Evolutionary conservation across 64 coral and sea anemone species (phyloP), one percentile per base, ranked within the genome.

Genomic region (Pocillopora verrucosa): DNA sequence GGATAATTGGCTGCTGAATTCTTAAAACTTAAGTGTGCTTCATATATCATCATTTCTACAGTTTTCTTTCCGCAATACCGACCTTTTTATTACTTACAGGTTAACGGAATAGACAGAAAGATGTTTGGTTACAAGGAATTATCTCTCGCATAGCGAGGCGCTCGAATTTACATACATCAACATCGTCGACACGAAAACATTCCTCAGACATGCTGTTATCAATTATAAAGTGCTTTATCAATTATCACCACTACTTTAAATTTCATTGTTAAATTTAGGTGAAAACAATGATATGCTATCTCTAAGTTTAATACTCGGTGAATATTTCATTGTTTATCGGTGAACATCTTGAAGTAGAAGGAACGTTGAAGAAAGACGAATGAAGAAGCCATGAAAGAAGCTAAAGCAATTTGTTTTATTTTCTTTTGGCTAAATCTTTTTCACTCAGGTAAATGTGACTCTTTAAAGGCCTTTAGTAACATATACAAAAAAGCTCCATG

Each of bases 381-480:
- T 24, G 20, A 11, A 36, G 64, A 72, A 72, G 17, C 34, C 4
- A 77, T 45, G 60, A 84, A 72, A 63, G 10, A 72, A 72, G 17
- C 68, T 22, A 72, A 56, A 56, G 13, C 15, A 20, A 22, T 85
- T 12, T 56, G 25, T 16, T 6, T 13, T 56, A 63, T 37, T 58
- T 12, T 85, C 51, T 7, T 85, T 12, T 36, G 56, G 19, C 57
- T 45, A 57, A 17, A 37, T 57, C 41, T 85, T 30, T 36, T 72
- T 72, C 64, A 72, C 57, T 45, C 82, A 85, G 82, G 82, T 85
- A 85, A 85, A 13, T 59, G 16, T 20, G 57, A 59, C 22, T 24
- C 1, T 7, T 30, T 10, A 11, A 30, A 70, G 25, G 67, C n/a
- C 7, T 25, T 11, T 30, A 9, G 11, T 11, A 24, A 26, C 10